Evolutionary conservation across 2,888 invertebrate species (phyloP).

Genomic region (Leptopilina myrica): DNA sequence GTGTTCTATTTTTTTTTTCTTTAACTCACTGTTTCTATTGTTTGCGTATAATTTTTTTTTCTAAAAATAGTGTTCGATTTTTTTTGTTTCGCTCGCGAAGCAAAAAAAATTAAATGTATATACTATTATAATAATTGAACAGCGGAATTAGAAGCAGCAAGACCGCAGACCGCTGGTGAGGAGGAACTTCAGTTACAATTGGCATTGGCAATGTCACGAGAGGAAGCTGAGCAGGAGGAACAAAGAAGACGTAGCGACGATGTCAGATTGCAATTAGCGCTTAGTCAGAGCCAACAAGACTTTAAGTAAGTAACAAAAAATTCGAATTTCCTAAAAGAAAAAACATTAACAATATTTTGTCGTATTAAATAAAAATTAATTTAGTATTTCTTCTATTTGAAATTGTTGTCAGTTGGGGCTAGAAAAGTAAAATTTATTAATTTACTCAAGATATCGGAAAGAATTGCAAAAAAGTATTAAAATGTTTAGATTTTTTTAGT

Average conservation of each 20-base stretch:
- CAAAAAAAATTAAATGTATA: no score
- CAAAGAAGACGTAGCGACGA: conserved; percentile 96
- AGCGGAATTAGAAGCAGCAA: conserved; percentile 92
- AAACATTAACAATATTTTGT: no score
- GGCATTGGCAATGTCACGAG: conserved; percentile 98
- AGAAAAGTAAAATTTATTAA: no score
- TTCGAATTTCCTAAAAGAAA: no score
- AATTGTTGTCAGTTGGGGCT: no score
- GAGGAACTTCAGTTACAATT: conserved; percentile 98
- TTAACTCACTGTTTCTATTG: no score
- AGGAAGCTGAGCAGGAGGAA: conserved; percentile 98
- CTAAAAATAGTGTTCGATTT: neutral
- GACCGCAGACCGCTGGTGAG: conserved; percentile 97
- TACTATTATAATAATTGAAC: conserved; percentile 16
- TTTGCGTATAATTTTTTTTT: no score
- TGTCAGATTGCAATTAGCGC: conserved; percentile 95
- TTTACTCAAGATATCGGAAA: no score
- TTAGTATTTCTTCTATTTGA: no score
- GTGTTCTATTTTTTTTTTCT: conserved; percentile 43
- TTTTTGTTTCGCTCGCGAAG: neutral
- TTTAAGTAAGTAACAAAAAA: conserved; percentile 82
- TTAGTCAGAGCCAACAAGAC: conserved; percentile 96
- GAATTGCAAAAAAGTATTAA: no score
- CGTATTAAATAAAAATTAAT: no score
- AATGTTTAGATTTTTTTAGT: no score